These are phyloP conservation scores for Apis laboriosa DNA, from an alignment of 1,140 invertebrate genomes.

Conservation along the genomic window DNA sequence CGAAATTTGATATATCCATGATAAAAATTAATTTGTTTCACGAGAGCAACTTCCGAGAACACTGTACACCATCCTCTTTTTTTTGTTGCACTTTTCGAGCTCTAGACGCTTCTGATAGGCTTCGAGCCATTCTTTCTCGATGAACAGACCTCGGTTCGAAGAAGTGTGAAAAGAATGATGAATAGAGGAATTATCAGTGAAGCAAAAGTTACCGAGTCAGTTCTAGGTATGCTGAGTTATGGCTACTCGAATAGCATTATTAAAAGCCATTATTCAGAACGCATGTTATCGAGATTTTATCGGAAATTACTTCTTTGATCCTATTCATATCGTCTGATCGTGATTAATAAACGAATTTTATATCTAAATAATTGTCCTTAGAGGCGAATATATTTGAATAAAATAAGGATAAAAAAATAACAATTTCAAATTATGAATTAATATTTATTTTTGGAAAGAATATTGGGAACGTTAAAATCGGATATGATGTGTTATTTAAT, in stretches of 20 bases:
- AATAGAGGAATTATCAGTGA: slow-evolving; percentile 47
- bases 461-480: too few species aligned
- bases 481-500: too few species aligned
- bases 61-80: background rate
- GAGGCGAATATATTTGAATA: too few species aligned
- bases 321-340: background rate
- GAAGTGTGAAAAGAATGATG: slow-evolving; percentile 36
- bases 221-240: slow-evolving; percentile 35
- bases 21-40: background rate
- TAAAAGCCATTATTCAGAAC: slow-evolving; percentile 61
- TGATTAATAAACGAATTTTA: background rate
- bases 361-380: background rate
- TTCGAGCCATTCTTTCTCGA: slow-evolving; percentile 30
- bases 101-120: background rate
- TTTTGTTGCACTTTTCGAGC: background rate
- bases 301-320: slow-evolving; percentile 26
- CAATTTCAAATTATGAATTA: too few species aligned
- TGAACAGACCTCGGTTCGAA: background rate
- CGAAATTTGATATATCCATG: background rate
- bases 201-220: slow-evolving; percentile 41
- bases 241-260: slow-evolving; percentile 48
- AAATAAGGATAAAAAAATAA: too few species aligned
- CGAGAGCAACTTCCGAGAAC: slow-evolving; percentile 17
- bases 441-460: too few species aligned
- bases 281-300: slow-evolving; percentile 41